Conservation (phyloP, 1,140 invertebrate species). For the Linepithema humile region DNA sequence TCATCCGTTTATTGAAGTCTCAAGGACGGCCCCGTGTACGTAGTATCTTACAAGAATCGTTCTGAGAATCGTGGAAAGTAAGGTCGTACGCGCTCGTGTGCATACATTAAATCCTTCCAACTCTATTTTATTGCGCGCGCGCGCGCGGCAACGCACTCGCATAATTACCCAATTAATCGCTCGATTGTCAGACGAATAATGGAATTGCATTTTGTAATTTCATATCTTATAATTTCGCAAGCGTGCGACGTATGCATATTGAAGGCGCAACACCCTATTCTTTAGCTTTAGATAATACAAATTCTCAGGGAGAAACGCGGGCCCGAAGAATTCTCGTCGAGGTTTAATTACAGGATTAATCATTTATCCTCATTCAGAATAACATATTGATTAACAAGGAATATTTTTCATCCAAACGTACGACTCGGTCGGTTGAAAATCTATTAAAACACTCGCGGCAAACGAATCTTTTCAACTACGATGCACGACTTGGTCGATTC, state of each 20-base stretch:
- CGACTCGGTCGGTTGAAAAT: too few relatives aligned
- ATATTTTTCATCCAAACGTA: too few relatives aligned
- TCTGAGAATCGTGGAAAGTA: slow-evolving; percentile 60
- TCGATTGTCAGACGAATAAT: slow-evolving; percentile 28
- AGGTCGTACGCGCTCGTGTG: slow-evolving; percentile 38
- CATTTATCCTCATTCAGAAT: background rate
- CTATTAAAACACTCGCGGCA: background rate
- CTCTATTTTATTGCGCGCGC: slow-evolving; percentile 38
- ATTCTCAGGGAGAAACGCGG: background rate
- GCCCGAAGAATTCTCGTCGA: background rate
- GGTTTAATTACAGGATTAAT: background rate
- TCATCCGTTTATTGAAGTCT: slow-evolving; percentile 53
- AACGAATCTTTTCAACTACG: too few relatives aligned
- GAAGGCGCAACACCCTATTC: background rate
- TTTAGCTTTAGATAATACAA: background rate
- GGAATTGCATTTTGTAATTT: slow-evolving; percentile 20
- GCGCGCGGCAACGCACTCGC: slow-evolving; percentile 24
- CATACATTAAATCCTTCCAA: slow-evolving; percentile 50
- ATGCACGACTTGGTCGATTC: background rate
- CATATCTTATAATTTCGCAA: slow-evolving; percentile 1
- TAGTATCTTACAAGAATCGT: background rate
- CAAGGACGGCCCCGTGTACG: slow-evolving; percentile 19
- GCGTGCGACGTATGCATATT: background rate
- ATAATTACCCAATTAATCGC: slow-evolving; percentile 51
- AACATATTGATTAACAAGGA: too few relatives aligned